These are phyloP conservation scores for Scrobipalpa costella DNA, from an alignment of 2,888 invertebrate species.

Conservation along the genomic window DNA sequence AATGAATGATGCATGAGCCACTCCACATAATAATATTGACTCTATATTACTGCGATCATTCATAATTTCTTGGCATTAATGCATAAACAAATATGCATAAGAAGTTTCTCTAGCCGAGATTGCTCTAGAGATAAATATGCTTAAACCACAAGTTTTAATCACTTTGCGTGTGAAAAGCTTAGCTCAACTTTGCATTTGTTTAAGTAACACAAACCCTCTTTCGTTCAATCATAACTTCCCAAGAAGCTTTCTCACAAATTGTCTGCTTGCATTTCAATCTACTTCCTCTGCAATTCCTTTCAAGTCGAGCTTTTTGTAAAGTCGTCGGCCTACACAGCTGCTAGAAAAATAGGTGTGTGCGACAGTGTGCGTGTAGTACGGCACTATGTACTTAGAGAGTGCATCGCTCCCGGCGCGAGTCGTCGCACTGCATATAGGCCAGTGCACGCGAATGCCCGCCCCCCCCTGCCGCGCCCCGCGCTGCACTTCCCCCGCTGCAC, in stretches of 20 bases:
- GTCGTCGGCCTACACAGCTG: slow-evolving; percentile 52
- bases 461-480: slow-evolving; percentile 35
- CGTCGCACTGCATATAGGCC: slow-evolving; percentile 82
- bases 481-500: slow-evolving; percentile 48
- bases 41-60: background rate
- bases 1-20: background rate
- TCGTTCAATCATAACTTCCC: background rate
- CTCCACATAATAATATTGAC: background rate
- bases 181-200: background rate
- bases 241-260: slow-evolving; percentile 22
- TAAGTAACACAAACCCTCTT: slow-evolving; percentile 6
- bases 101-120: too few species aligned
- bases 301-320: slow-evolving; percentile 62
- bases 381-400: slow-evolving; percentile 74
- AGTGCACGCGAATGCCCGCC: slow-evolving; percentile 78
- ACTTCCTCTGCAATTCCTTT: slow-evolving; percentile 64
- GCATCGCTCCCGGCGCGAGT: slow-evolving; percentile 80
- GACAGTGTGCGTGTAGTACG: slow-evolving; percentile 73
- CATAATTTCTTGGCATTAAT: too few species aligned
- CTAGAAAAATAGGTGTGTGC: slow-evolving; percentile 70
- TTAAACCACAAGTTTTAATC: background rate
- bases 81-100: too few species aligned
- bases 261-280: slow-evolving; percentile 57
- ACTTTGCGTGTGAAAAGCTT: background rate
- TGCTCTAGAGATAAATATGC: background rate